phyloP scores from a whole-genome alignment of 2,797 vertebrate species.

The Podarcis lilfordi region DNA sequence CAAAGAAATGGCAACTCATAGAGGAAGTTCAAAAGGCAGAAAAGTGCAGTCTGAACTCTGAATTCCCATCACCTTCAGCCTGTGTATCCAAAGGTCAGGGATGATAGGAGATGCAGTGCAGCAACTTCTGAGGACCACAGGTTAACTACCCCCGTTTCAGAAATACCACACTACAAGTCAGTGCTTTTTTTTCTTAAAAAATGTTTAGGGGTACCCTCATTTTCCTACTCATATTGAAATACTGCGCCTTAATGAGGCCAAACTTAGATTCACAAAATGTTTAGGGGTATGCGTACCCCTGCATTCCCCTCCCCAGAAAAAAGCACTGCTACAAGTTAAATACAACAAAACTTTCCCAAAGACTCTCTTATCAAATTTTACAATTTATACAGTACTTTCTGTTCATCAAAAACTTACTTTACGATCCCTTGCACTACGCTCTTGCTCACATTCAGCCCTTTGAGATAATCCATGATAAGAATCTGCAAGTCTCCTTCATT shows the following conservation, averaged over 20 bases:
- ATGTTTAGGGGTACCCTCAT: too few species aligned
- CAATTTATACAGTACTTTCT: neutral
- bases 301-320: too few species aligned
- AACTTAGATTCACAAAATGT: too few species aligned
- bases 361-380: neutral
- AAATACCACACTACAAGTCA: neutral
- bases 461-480: constrained; percentile 92
- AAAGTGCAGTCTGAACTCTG: neutral
- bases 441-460: constrained; percentile 85
- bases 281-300: too few species aligned
- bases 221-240: too few species aligned
- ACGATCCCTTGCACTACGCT: constrained; percentile 89
- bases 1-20: neutral
- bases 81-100: neutral
- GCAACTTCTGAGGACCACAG: neutral
- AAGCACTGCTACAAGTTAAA: too few species aligned
- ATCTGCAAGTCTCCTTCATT: constrained; percentile 89
- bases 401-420: constrained; percentile 78
- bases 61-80: neutral
- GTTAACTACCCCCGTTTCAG: neutral
- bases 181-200: too few species aligned
- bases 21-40: too few species aligned
- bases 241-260: too few species aligned
- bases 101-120: too few species aligned
- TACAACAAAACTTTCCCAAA: too few species aligned